phyloP scores from a whole-genome alignment of 53 echinoderm and acorn worm species.

The Actinopyga echinites region DNA sequence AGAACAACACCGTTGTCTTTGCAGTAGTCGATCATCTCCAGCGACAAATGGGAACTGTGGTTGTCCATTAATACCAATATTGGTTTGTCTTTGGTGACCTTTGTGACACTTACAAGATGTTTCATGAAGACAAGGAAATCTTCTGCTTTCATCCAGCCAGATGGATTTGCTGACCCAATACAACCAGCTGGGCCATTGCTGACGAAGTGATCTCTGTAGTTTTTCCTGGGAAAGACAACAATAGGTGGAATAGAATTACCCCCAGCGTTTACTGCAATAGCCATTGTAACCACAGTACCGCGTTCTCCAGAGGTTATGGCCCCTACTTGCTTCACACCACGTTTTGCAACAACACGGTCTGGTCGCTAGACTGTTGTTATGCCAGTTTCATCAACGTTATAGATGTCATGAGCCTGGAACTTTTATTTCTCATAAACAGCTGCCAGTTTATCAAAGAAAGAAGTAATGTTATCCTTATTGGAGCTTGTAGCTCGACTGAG shows the following conservation, averaged over 20 bases:
- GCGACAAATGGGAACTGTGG: constrained; percentile 12
- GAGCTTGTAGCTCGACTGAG: not conserved
- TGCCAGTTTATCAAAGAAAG: constrained; percentile 23
- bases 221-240: constrained; percentile 8
- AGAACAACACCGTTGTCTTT: constrained; percentile 26
- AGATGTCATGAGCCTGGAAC: constrained; percentile 26
- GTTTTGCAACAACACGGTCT: constrained; percentile 11
- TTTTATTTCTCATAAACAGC: constrained; percentile 27
- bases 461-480: not conserved
- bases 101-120: not conserved
- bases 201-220: constrained; percentile 39
- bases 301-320: constrained; percentile 26
- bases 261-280: constrained; percentile 7
- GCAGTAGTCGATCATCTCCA: constrained; percentile 27
- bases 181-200: constrained; percentile 18
- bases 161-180: constrained; percentile 17
- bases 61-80: constrained; percentile 10
- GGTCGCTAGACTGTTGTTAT: constrained; percentile 8
- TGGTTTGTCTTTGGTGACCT: not conserved
- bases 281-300: constrained; percentile 14
- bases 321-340: constrained; percentile 28
- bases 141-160: constrained; percentile 22
- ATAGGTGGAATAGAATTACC: constrained; percentile 19
- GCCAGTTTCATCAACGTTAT: constrained; percentile 29
- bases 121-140: constrained; percentile 16